These are phyloP conservation scores for Malachius bipustulatus DNA, from an alignment of 2,888 invertebrate genomes.

Conservation along the genomic window DNA sequence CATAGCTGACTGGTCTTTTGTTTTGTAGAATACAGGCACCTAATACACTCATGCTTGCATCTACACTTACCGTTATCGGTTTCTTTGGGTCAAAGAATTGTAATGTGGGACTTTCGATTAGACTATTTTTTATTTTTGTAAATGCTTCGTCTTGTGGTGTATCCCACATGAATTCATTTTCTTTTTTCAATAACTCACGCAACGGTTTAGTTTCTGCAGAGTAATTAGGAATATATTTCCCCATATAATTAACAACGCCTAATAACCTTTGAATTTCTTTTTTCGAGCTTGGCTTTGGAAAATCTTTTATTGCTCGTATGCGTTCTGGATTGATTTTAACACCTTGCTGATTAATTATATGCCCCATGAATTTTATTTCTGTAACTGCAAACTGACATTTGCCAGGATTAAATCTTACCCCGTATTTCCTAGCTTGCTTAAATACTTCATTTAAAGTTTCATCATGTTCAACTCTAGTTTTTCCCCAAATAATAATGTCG, in stretches of 20 bases:
- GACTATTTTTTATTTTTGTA: constrained; percentile 10
- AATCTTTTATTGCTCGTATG: constrained; percentile 9
- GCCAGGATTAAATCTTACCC: constrained; percentile 18
- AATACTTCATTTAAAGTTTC: too few relatives aligned
- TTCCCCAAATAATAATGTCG: too few relatives aligned
- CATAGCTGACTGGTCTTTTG: too few relatives aligned
- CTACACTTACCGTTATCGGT: constrained; percentile 4
- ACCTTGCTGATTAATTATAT: constrained; percentile 18
- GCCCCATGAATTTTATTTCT: constrained; percentile 22
- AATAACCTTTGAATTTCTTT: not conserved
- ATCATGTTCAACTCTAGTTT: too few relatives aligned
- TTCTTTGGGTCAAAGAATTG: constrained; percentile 8
- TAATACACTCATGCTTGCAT: constrained; percentile 10
- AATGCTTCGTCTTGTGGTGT: constrained; percentile 10
- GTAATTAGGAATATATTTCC: constrained; percentile 5
- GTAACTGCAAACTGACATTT: constrained; percentile 21
- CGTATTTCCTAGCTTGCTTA: constrained; percentile 15
- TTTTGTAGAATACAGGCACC: constrained; percentile 27
- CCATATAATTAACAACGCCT: too few relatives aligned
- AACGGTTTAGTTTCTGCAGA: constrained; percentile 8
- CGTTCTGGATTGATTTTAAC: constrained; percentile 13
- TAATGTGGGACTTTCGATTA: constrained; percentile 7
- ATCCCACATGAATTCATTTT: constrained; percentile 7
- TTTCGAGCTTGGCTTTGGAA: constrained; percentile 7
- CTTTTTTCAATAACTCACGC: constrained; percentile 10